Conservation (phyloP, 2,888 invertebrate genomes). For the Halocaridina rubra region DNA sequence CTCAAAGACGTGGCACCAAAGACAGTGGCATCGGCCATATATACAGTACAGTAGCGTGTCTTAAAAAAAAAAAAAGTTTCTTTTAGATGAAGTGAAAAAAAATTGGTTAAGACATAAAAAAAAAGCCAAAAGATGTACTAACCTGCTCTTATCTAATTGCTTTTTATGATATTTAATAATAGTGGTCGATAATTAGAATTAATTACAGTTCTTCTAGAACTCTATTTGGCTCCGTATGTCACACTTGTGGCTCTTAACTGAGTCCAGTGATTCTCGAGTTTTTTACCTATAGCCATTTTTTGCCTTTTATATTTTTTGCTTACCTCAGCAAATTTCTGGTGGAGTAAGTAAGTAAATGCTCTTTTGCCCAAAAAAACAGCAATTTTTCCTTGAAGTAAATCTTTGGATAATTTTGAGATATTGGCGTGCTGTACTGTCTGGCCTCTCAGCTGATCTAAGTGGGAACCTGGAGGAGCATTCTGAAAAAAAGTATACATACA, state of each 20-base stretch:
- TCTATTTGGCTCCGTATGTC: no score
- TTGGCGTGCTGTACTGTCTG: not conserved
- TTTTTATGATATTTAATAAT: no score
- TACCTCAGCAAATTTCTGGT: not conserved
- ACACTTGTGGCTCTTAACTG: no score
- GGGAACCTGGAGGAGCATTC: not conserved
- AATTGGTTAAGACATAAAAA: no score
- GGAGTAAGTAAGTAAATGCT: not conserved
- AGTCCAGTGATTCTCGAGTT: no score
- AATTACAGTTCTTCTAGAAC: no score
- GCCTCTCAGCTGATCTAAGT: not conserved
- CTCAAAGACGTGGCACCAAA: constrained; percentile 26
- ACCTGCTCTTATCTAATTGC: no score
- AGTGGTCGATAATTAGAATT: no score
- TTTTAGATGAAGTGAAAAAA: not conserved
- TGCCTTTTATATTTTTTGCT: no score
- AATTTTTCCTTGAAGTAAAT: not conserved
- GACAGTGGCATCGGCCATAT: constrained; percentile 1
- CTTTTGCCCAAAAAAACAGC: not conserved
- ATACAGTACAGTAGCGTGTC: not conserved
- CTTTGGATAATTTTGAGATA: not conserved
- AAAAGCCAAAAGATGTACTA: no score
- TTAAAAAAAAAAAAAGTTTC: not conserved
- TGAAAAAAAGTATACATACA: not conserved
- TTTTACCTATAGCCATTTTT: no score